Percentiles rank a stretch among this genome's conserved stretches.
phyloP scores from a whole-genome alignment of 2,797 vertebrate species.

The Myotis planiceps region DNA sequence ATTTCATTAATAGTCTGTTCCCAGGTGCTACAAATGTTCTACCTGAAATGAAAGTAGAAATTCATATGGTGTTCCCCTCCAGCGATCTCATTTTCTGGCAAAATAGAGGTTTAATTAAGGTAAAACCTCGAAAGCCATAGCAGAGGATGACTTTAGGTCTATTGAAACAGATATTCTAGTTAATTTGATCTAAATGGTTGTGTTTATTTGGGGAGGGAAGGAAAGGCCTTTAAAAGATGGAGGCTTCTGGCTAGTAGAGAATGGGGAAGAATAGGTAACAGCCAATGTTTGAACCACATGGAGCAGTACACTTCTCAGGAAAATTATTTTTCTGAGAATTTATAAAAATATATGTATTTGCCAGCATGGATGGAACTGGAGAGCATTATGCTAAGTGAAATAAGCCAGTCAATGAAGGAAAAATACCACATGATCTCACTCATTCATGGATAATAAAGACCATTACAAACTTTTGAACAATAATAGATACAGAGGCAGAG shows the following conservation, averaged over 20 bases:
- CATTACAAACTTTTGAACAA: too few relatives aligned
- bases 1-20: conserved; percentile 80
- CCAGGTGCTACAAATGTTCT: conserved; percentile 79
- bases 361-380: too few relatives aligned
- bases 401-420: too few relatives aligned
- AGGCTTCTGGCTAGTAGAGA: background rate
- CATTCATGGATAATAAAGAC: too few relatives aligned
- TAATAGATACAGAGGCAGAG: too few relatives aligned
- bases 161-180: conserved; percentile 79
- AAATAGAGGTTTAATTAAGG: conserved; percentile 82
- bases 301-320: background rate
- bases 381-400: too few relatives aligned
- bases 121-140: conserved; percentile 76
- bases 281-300: background rate
- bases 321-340: background rate
- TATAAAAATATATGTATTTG: background rate
- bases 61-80: conserved; percentile 79
- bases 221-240: conserved; percentile 47
- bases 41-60: conserved; percentile 80
- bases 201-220: conserved; percentile 68
- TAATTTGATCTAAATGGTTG: conserved; percentile 81
- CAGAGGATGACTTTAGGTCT: conserved; percentile 78
- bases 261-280: background rate
- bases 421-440: too few relatives aligned
- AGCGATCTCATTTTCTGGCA: conserved; percentile 77